Percentiles rank a stretch among this genome's conserved stretches.
phyloP scores from a whole-genome alignment of 2,888 invertebrate genomes.

The Syrphus vitripennis region DNA sequence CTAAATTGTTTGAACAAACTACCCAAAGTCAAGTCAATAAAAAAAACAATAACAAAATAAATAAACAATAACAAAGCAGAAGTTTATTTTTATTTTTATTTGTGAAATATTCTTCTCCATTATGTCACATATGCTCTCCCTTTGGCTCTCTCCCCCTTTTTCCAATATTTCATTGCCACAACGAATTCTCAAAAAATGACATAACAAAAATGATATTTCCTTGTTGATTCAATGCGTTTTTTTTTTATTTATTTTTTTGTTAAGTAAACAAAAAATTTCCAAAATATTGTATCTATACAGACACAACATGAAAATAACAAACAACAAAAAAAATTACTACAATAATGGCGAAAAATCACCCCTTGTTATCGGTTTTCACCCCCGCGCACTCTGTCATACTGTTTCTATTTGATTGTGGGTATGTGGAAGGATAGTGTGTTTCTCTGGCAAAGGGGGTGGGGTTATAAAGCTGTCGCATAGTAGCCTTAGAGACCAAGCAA shows the following conservation, averaged over 20 bases:
- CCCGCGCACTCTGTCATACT: constrained; percentile 4
- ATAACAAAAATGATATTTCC: constrained; percentile 69
- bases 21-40: not conserved
- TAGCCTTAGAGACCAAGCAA: constrained; percentile 38
- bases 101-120: constrained; percentile 32
- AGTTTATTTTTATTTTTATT: too few relatives aligned
- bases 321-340: constrained; percentile 76
- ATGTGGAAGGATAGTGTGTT: constrained; percentile 33
- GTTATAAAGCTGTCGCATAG: constrained; percentile 47
- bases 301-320: constrained; percentile 13
- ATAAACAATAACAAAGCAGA: constrained; percentile 37
- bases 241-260: constrained; percentile 61
- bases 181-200: constrained; percentile 45
- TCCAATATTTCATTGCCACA: not conserved
- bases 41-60: constrained; percentile 23
- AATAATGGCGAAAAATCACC: constrained; percentile 79
- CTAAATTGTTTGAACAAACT: not conserved
- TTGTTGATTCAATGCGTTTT: constrained; percentile 70
- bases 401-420: constrained; percentile 34
- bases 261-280: constrained; percentile 71
- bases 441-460: constrained; percentile 51
- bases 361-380: constrained; percentile 69
- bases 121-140: constrained; percentile 50
- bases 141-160: not conserved
- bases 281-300: constrained; percentile 28